Percentiles rank a stretch among this genome's conserved stretches.
Conservation (phyloP, 2,797 vertebrate genomes). For the Okamejei kenojei region DNA sequence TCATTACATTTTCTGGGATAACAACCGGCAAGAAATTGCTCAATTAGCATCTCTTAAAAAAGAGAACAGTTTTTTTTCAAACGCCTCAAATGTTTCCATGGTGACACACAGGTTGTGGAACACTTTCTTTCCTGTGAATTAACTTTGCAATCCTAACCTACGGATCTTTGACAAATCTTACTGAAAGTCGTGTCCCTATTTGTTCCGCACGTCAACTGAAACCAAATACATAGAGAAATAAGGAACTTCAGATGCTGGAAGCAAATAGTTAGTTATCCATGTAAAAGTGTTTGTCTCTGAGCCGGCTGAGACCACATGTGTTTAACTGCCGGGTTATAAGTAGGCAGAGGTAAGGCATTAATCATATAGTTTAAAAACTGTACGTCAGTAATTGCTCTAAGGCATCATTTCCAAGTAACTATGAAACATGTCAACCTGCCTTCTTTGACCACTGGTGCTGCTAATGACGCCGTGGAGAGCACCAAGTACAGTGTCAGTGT, state of each 20-base stretch:
- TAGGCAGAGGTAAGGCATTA: neutral
- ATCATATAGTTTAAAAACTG: neutral
- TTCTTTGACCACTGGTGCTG: no score
- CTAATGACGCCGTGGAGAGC: neutral
- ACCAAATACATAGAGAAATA: no score
- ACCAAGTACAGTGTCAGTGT: neutral
- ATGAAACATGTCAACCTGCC: neutral
- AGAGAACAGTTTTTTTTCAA: neutral
- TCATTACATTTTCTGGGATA: neutral
- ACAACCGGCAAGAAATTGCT: neutral
- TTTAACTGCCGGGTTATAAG: neutral
- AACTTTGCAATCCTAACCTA: neutral
- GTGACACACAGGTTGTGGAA: neutral
- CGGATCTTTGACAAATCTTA: neutral
- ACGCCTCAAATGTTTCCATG: neutral
- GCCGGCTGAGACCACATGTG: neutral
- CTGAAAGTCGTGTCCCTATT: neutral
- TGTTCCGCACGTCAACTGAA: neutral
- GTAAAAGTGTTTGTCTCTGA: neutral
- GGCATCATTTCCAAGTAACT: neutral
- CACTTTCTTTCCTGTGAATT: neutral
- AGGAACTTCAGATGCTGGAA: no score
- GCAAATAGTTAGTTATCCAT: neutral
- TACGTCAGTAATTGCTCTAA: neutral
- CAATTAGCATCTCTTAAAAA: neutral